Conservation (phyloP, 2,888 invertebrate genomes). For the Apamea epomidion region DNA sequence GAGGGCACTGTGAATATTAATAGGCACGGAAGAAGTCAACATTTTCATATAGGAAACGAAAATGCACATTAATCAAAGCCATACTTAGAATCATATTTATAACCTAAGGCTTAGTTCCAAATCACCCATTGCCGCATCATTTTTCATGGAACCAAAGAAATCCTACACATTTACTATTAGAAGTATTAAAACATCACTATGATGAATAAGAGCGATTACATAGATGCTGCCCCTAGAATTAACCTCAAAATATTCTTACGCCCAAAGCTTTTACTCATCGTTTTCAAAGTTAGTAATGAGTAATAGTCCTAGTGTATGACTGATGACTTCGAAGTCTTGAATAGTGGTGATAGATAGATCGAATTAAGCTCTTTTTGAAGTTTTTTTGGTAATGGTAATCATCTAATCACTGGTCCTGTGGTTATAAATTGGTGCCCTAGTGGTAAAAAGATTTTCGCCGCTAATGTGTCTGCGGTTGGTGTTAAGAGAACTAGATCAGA, state of each 20-base stretch:
- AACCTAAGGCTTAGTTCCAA: conserved; percentile 39
- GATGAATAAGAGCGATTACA: conserved; percentile 67
- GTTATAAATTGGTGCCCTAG: conserved; percentile 49
- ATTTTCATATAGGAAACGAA: not conserved
- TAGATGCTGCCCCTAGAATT: conserved; percentile 61
- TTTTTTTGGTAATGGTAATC: conserved; percentile 53
- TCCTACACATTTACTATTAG: conserved; percentile 61
- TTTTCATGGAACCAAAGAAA: conserved; percentile 45
- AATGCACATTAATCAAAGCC: not conserved
- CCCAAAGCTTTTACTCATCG: conserved; percentile 59
- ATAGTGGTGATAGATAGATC: conserved; percentile 64
- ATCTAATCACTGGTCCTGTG: conserved; percentile 43
- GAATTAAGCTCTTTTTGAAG: conserved; percentile 59
- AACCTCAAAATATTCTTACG: conserved; percentile 62
- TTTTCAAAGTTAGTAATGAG: conserved; percentile 60
- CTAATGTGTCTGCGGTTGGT: conserved; percentile 41
- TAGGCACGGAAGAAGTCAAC: not conserved
- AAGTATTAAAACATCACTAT: conserved; percentile 68
- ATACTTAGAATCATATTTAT: conserved; percentile 43
- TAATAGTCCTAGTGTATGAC: conserved; percentile 57
- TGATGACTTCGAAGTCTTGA: conserved; percentile 58
- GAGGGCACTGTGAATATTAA: not conserved
- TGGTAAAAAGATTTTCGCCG: conserved; percentile 35
- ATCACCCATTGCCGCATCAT: conserved; percentile 20
- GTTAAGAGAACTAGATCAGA: conserved; percentile 5